phyloP scores from a whole-genome alignment of 2,113 vertebrate species.

The Alexandromys fortis region DNA sequence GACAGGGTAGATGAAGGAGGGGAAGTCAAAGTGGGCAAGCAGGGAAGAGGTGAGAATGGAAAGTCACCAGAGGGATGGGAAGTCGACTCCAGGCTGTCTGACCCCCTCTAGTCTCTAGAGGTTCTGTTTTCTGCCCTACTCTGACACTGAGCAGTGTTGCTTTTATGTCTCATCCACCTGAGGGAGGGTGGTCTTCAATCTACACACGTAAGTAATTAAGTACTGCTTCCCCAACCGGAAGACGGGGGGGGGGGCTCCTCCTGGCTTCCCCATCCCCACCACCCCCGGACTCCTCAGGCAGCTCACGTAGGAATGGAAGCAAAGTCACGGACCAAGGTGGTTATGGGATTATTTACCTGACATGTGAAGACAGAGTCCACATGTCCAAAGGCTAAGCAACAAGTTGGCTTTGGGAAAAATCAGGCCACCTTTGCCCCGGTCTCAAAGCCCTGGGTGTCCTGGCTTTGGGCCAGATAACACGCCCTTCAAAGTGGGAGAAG shows the following conservation, averaged over 20 bases:
- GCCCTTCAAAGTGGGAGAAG: not conserved
- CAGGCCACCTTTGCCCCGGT: not conserved
- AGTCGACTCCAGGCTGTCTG: not conserved
- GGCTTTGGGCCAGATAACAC: not conserved
- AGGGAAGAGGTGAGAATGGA: not conserved
- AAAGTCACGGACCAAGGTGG: not conserved
- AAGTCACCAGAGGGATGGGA: not conserved
- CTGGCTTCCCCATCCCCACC: too few relatives aligned
- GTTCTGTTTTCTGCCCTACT: not conserved
- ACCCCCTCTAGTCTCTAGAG: not conserved
- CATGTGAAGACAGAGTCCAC: conserved; percentile 7
- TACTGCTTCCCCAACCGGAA: not conserved
- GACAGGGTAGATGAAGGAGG: not conserved
- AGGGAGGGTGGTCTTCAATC: not conserved
- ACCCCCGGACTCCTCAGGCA: not conserved
- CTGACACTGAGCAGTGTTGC: not conserved
- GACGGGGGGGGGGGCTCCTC: too few relatives aligned
- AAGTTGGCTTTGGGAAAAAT: not conserved
- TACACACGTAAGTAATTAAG: not conserved
- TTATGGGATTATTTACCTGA: not conserved
- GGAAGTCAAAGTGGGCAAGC: not conserved
- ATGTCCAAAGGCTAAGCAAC: not conserved
- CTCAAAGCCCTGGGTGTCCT: not conserved
- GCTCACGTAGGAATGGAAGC: not conserved
- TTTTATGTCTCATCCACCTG: not conserved